Evolutionary conservation across 2,888 invertebrate species (phyloP).

Genomic region (Alloplasta piceator): DNA sequence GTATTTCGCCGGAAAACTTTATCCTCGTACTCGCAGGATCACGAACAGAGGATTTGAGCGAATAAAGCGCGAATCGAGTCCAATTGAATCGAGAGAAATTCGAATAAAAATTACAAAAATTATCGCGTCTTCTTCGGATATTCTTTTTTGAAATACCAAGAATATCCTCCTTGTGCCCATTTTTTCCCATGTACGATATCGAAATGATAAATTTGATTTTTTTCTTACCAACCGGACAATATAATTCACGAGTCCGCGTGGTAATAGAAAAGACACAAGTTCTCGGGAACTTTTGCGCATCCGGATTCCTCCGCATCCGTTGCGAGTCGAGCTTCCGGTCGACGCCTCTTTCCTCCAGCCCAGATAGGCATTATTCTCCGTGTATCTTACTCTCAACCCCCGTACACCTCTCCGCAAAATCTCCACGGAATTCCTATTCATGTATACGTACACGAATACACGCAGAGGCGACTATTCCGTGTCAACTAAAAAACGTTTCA

Average conservation of each 20-base stretch:
- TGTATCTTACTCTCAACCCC: constrained; percentile 27
- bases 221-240: background rate
- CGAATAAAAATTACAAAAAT: too few relatives aligned
- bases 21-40: too few relatives aligned
- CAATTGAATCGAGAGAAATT: too few relatives aligned
- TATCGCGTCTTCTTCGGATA: too few relatives aligned
- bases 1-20: too few relatives aligned
- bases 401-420: constrained; percentile 14
- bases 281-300: constrained; percentile 24
- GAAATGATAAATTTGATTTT: background rate
- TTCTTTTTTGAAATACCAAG: too few relatives aligned
- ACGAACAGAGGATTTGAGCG: too few relatives aligned
- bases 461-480: background rate
- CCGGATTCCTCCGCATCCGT: constrained; percentile 31
- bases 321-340: constrained; percentile 53
- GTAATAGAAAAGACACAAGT: constrained; percentile 48
- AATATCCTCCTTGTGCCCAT: too few relatives aligned
- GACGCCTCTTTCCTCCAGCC: constrained; percentile 40
- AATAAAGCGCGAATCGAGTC: too few relatives aligned
- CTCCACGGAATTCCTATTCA: background rate
- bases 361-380: constrained; percentile 49
- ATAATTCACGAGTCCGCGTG: constrained; percentile 7
- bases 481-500: too few relatives aligned
- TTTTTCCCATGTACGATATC: background rate
- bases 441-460: constrained; percentile 14